Evolutionary conservation across 2,113 vertebrate species (phyloP), one percentile per base, ranked within the genome.

Genomic region (Scomber colias): DNA sequence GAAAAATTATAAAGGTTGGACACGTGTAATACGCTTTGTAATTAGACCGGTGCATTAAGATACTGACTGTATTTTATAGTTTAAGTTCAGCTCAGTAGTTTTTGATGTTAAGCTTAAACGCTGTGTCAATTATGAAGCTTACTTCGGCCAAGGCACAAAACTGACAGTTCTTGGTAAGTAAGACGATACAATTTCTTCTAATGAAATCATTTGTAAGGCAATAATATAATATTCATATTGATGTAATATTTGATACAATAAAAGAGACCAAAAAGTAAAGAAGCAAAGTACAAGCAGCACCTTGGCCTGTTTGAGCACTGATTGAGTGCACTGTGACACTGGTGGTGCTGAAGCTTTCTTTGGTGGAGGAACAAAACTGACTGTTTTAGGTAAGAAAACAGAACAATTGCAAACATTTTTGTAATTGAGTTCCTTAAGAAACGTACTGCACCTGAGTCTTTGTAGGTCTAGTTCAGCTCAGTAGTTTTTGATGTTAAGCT

Each of bases 131-230:
- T 40, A 40, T 2, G 35, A 40, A 40, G 35, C 35, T 40, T 40
- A 40, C 8, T 40, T 40, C 6, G 8, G 35, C 35, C 7, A 2
- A 40, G 35, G 35, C 35, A 40, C 35, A 40, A 88, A 85, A 81
- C 62, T 88, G 57, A 86, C 87, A 11, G 87, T 90, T 86, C 87
- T 95, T 1, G 92, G 94, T 94, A 68, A 94, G 93, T 95, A 69
- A 57, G 11, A 40, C 35, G 6, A 9, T 9, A 40, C 8, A 40
- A 40, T 40, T 8, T 40, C 6, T 8, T 40, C 35, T 40, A 7
- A 40, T 40, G 6, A 40, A 40, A 9, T 9, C 35, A 40, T 40
- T 9, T 40, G 35, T 40, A 9, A 40, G 6, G 35, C 1, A 40
- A 40, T 46, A 21, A 10, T 8, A 16, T 21, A 8, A 27, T 40